Evolutionary conservation across 2,797 vertebrate genomes (phyloP), one percentile per base, ranked within the genome.

Genomic region (Acanthopagrus latus): DNA sequence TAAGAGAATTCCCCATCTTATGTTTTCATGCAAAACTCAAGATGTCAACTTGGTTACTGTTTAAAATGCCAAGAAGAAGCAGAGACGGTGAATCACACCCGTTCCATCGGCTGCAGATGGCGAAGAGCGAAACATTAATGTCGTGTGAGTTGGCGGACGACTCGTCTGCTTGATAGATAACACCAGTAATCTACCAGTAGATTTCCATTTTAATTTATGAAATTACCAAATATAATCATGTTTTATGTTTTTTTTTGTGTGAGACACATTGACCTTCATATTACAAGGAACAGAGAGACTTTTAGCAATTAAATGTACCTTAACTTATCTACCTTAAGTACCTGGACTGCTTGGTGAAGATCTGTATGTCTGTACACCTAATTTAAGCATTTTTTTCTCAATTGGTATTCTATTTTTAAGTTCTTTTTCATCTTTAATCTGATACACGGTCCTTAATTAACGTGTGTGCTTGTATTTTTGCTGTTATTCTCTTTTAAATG

Each of bases 201-300:
- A 69, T 56, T 56, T 14, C 0, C 46, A 33, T 69, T n/a, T 4
- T 21, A 59, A 27, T 8, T 4, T 1, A 20, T 47, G 23, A 74
- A 18, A 64, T 78, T 33, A 79, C 57, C 59, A 84, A 75, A 74
- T 69, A 50, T 59, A 59, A 7, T 27, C 14, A 69, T 63, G 44
- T n/a, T 76, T 52, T 33, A 25, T 64, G 43, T 41, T 38, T 38
- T 38, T 38, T 9, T 52, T 13, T 25, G 43, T 10, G 29, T 16
- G 11, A 54, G 33, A 9, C 23, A 68, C 56, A n/a, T 29, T 4
- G 17, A 62, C 41, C 5, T 7, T 51, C 12, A 66, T 33, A 56
- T 56, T 29, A 57, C 29, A 29, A 64, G 21, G 3, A 56, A 65
- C 38, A 50, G 52, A 56, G 51, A 74, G 1, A n/a, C n/a, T 27